Evolutionary conservation across 2,797 vertebrate genomes (phyloP), one percentile per base, ranked within the genome.

Genomic region (Squalus acanthias): DNA sequence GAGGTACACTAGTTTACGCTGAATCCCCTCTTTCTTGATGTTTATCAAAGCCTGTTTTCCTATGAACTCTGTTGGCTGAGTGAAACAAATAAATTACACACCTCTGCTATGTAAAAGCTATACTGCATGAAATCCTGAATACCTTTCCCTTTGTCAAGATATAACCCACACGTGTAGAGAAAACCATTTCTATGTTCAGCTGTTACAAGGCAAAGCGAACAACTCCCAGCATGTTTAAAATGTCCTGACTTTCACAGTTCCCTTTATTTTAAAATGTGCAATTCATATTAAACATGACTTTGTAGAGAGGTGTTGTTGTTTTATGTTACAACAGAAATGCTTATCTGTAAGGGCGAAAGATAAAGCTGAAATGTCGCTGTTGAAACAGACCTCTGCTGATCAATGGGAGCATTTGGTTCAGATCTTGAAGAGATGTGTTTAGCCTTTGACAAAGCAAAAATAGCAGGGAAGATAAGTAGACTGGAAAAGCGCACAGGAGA

Each of bases 21-120:
- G 98, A 97, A 99, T 98, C 22, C 99, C 99, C 74, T 98, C 97
- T 76, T 98, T 98, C 98, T 99, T 99, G 97, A 99, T 98, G 97
- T 98, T 97, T 97, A 97, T 98, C 97, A 99, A 97, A 26, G 99
- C 99, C 96, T 98, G 97, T 97, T 99, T 99, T 96, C 98, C 98
- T 96, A 97, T 98, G 96, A 99, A 99, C 97, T 98, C 98, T 96
- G 98, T 97, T 93, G 98, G 97, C 98, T 99, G 97, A 96, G 96
- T 97, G 17, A 95, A 57, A 74, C 26, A 76, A 67, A 72, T 50
- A 65, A 69, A 95, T 50, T 46, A 96, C 46, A 93, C 33, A 67
- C 12, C 39, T 33, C 26, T 33, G 8, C 53, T 63, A 33, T 22
- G 10, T 60, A n/a, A 13, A 94, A 17, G n/a, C 6, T 9, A 92